Conservation (phyloP, 2,888 invertebrate species). For the Archips xylosteana region DNA sequence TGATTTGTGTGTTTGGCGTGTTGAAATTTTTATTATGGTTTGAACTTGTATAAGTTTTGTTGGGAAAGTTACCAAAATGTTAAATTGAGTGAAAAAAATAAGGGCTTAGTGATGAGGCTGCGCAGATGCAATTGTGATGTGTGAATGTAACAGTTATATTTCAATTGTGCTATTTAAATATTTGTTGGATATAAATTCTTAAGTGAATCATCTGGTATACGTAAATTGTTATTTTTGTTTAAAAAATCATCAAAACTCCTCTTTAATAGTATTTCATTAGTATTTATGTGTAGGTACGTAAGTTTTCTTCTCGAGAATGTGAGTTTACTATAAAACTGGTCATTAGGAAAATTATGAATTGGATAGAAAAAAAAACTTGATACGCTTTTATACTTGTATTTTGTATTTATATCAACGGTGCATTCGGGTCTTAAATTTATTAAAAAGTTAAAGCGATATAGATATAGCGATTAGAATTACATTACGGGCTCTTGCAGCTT, state of each 20-base stretch:
- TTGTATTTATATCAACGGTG: not conserved
- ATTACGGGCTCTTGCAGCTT: not conserved
- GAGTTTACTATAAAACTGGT: not conserved
- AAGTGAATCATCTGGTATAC: not conserved
- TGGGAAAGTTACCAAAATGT: conserved; percentile 3
- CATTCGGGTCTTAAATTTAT: not conserved
- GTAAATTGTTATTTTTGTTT: not conserved
- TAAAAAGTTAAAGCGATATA: not conserved
- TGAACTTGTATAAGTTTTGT: conserved; percentile 10
- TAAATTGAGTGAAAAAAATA: not conserved
- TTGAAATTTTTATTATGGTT: conserved; percentile 25
- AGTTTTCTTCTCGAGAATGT: not conserved
- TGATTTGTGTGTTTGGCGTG: not conserved
- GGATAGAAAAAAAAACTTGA: not conserved
- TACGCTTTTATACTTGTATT: not conserved
- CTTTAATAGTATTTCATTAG: not conserved
- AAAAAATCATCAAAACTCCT: not conserved
- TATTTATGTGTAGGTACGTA: not conserved
- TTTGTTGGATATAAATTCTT: not conserved
- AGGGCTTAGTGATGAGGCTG: not conserved
- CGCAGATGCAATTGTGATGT: not conserved
- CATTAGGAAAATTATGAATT: not conserved
- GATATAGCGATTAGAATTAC: not conserved
- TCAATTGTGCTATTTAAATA: not conserved
- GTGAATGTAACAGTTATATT: not conserved